These are phyloP conservation scores for Brachyptera risi DNA, from an alignment of 2,888 invertebrate genomes.

Conservation along the genomic window DNA sequence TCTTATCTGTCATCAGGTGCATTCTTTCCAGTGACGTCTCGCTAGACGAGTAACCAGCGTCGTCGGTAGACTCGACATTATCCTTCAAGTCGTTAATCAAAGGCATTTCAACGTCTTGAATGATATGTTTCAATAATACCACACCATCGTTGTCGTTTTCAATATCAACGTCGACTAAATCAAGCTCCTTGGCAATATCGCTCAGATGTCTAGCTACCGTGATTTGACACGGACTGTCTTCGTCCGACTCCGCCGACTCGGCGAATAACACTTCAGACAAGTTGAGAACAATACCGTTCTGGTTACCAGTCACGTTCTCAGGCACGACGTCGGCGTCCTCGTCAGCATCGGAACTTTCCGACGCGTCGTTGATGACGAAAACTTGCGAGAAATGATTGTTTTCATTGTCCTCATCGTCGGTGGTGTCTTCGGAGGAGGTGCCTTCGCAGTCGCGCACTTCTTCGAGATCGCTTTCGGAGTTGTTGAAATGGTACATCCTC, in stretches of 20 bases:
- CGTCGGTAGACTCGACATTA: no score
- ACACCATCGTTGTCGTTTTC: conserved; percentile 41
- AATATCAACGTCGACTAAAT: conserved; percentile 39
- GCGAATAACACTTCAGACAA: no score
- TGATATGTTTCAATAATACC: conserved; percentile 15
- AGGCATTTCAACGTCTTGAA: not conserved
- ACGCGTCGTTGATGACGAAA: conserved; percentile 45
- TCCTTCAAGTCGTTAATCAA: not conserved
- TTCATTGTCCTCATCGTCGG: conserved; percentile 34
- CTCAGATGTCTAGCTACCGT: not conserved
- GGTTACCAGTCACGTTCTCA: conserved; percentile 38
- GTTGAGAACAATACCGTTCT: no score
- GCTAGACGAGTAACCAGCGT: no score
- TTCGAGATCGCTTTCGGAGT: no score
- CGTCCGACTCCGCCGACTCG: no score
- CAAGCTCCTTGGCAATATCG: not conserved
- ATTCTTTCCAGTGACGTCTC: no score
- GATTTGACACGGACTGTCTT: not conserved
- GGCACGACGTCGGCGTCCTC: conserved; percentile 41
- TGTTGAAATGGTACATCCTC: conserved; percentile 15
- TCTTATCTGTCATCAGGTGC: no score
- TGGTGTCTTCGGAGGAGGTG: not conserved
- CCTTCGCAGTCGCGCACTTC: not conserved
- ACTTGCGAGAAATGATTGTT: conserved; percentile 57
- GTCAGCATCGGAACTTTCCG: conserved; percentile 43